Conservation (phyloP, 1,140 invertebrate species). For the Asbolus verrucosus region DNA sequence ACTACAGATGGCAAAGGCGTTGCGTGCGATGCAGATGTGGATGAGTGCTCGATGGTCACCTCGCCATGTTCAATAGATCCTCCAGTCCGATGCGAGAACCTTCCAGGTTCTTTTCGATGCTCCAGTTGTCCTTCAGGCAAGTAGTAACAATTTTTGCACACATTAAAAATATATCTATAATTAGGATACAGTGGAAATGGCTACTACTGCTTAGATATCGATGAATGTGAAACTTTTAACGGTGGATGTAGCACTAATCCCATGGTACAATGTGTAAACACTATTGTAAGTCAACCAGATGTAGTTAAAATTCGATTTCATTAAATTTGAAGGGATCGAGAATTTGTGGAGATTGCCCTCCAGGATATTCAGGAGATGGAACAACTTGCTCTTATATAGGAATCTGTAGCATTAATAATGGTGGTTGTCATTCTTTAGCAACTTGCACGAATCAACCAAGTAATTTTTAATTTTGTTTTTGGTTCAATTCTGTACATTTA, state of each 20-base stretch:
- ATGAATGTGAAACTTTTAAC: conserved; percentile 88
- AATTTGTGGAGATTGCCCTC: conserved; percentile 87
- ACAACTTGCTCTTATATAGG: conserved; percentile 74
- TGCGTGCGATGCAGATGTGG: conserved; percentile 83
- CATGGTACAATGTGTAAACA: conserved; percentile 86
- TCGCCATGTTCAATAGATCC: conserved; percentile 85
- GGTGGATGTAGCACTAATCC: conserved; percentile 88
- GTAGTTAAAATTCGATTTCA: conserved; percentile 5
- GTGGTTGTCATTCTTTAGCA: conserved; percentile 88
- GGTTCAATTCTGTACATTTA: no score
- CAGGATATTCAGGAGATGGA: conserved; percentile 88
- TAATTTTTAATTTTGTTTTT: no score
- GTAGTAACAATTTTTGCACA: no score
- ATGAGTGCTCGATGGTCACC: conserved; percentile 80
- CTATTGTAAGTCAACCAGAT: conserved; percentile 68
- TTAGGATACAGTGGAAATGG: conserved; percentile 90
- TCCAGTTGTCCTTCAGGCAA: conserved; percentile 81
- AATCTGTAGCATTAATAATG: conserved; percentile 80
- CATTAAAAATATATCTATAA: no score
- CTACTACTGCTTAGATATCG: conserved; percentile 83
- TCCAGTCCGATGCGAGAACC: conserved; percentile 84
- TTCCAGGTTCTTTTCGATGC: conserved; percentile 86
- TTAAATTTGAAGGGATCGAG: conserved; percentile 76
- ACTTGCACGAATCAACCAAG: conserved; percentile 77
- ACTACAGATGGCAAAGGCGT: conserved; percentile 73